These are phyloP conservation scores for Martes martes DNA, from an alignment of 2,113 vertebrate species.

Conservation along the genomic window DNA sequence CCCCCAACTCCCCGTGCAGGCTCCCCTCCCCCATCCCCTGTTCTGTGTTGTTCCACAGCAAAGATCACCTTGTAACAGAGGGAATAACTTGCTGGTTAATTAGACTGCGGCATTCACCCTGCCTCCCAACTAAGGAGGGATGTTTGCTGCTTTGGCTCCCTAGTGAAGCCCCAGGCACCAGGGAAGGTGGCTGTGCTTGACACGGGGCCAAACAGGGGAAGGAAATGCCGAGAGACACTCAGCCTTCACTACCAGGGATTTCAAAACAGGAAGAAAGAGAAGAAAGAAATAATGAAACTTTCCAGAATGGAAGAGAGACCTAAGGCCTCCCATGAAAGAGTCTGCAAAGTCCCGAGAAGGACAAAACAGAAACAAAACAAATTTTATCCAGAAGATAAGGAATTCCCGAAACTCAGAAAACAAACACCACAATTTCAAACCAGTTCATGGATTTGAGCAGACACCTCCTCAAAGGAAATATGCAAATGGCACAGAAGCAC, in stretches of 20 bases:
- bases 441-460: not conserved
- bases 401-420: not conserved
- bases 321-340: not conserved
- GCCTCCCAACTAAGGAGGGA: not conserved
- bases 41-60: not conserved
- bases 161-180: not conserved
- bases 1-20: no score
- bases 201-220: no score
- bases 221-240: no score
- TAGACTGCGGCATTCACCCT: rapidly evolving
- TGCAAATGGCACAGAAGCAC: not conserved
- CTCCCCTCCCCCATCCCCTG: not conserved
- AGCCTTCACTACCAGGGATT: no score
- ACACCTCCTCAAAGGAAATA: not conserved
- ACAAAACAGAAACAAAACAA: not conserved
- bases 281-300: not conserved
- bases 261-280: not conserved
- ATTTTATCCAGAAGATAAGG: not conserved
- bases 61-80: not conserved
- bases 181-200: no score
- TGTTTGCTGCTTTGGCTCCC: rapidly evolving
- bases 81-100: not conserved
- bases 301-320: not conserved
- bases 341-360: not conserved
- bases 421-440: not conserved